Evolutionary conservation across 2,888 invertebrate genomes (phyloP), one percentile per base, ranked within the genome.

Genomic region (Nycteola revayana): DNA sequence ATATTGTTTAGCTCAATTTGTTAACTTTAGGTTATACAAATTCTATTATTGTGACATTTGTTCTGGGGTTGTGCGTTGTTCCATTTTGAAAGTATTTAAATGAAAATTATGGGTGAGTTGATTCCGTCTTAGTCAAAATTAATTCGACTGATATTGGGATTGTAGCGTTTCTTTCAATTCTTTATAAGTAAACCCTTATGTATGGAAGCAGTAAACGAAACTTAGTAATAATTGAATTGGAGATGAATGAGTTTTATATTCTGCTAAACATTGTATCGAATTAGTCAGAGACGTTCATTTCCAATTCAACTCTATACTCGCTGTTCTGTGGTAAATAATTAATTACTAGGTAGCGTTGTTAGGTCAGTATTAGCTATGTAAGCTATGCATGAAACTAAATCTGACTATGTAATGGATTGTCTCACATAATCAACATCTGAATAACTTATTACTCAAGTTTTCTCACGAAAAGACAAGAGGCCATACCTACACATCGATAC

Each of bases 41-140:
- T 75, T 74, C 37, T 76, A 75, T 69, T 55, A 65, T 52, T 63
- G 59, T 62, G 45, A 66, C 56, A 65, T 67, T 64, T 52, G 65
- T 67, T 74, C 66, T 67, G 68, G 63, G 84, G 85, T 86, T 85
- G 86, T 86, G 85, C 68, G 72, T 76, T 77, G 55, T 69, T 75
- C 58, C 67, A 67, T 64, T 73, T 65, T 66, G 44, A 65, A 66
- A 72, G 63, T 52, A 49, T 65, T 65, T 66, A 62, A 27, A 49
- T 49, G 41, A 42, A 35, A 39, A 37, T 56, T 64, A 65, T 69
- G 72, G 49, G 68, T 66, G 69, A 73, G 66, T 75, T 75, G 62
- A 76, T 73, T 80, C 81, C 80, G 79, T 85, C 80, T 75, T 69
- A 66, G 68, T 69, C 74, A 71, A 80, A 71, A 73, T 70, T 72